phyloP scores from a whole-genome alignment of 2,113 vertebrate genomes.

The Megalops atlanticus region DNA sequence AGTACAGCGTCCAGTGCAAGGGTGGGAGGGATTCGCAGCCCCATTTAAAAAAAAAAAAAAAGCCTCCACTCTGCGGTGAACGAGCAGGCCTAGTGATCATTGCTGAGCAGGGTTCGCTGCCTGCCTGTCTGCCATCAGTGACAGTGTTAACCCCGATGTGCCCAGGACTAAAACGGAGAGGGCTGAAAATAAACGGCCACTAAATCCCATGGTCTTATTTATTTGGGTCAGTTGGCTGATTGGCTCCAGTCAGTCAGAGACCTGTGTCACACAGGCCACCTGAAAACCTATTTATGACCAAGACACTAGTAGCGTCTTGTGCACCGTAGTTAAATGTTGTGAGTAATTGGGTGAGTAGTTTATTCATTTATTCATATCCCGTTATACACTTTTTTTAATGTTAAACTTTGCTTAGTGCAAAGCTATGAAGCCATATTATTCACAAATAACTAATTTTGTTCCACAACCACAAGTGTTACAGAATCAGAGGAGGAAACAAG shows the following conservation, averaged over 20 bases:
- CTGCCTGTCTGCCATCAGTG: slow-evolving; percentile 11
- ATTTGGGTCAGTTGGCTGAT: slow-evolving; percentile 37
- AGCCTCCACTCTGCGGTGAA: slow-evolving; percentile 18
- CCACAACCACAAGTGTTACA: too few relatives aligned
- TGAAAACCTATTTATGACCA: not conserved
- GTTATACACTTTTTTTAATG: too few relatives aligned
- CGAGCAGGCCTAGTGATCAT: not conserved
- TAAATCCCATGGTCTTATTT: slow-evolving; percentile 26
- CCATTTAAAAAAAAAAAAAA: not conserved
- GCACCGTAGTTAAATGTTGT: too few relatives aligned
- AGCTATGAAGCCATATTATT: too few relatives aligned
- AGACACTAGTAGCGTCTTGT: too few relatives aligned
- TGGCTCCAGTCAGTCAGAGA: not conserved
- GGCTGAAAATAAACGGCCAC: slow-evolving; percentile 41
- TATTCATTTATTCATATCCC: too few relatives aligned
- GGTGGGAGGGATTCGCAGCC: not conserved
- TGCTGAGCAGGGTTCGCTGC: slow-evolving; percentile 46
- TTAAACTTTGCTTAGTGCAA: too few relatives aligned
- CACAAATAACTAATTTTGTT: too few relatives aligned
- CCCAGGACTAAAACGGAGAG: slow-evolving; percentile 1
- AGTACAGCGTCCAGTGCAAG: not conserved
- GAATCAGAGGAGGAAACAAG: too few relatives aligned
- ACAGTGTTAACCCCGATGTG: slow-evolving; percentile 40
- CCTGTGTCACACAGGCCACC: not conserved
- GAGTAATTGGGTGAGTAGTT: too few relatives aligned